Evolutionary conservation across 2,113 vertebrate species (phyloP).

Genomic region (Trogon surrucura): DNA sequence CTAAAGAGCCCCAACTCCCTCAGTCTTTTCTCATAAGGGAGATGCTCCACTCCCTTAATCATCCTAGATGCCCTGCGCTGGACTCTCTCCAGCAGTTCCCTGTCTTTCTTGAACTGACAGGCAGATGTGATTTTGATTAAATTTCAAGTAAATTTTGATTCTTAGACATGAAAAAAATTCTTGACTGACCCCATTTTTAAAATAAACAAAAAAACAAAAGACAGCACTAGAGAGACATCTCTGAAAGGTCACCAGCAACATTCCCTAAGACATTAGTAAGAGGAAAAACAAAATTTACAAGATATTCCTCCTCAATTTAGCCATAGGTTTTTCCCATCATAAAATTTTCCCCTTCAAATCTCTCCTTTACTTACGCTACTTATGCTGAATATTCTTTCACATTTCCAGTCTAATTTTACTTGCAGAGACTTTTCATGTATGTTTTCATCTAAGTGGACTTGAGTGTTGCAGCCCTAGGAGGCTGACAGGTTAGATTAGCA

Average conservation of each 20-base stretch:
- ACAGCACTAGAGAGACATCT: not conserved
- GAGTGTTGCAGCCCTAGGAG: not conserved
- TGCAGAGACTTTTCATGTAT: not conserved
- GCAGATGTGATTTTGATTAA: not conserved
- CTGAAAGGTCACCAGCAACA: not conserved
- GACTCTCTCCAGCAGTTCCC: too few species aligned
- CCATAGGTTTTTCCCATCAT: not conserved
- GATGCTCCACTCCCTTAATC: too few species aligned
- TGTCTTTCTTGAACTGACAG: too few species aligned
- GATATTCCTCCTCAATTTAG: not conserved
- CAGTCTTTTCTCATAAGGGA: too few species aligned
- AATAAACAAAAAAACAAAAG: not conserved
- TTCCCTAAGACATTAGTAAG: not conserved
- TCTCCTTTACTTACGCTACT: not conserved
- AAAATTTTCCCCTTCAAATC: not conserved
- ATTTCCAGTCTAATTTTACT: not conserved
- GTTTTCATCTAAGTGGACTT: constrained; percentile 7
- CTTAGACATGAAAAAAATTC: not conserved
- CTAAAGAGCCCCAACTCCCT: too few species aligned
- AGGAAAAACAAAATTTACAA: not conserved
- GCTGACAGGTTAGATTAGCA: constrained; percentile 36
- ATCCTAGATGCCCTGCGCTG: too few species aligned
- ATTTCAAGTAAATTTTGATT: not conserved
- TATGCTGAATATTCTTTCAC: not conserved
- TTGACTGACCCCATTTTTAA: not conserved